Base-by-base conservation (phyloP, 2,113 vertebrate species). In the Pachypanchax playfairii region DNA sequence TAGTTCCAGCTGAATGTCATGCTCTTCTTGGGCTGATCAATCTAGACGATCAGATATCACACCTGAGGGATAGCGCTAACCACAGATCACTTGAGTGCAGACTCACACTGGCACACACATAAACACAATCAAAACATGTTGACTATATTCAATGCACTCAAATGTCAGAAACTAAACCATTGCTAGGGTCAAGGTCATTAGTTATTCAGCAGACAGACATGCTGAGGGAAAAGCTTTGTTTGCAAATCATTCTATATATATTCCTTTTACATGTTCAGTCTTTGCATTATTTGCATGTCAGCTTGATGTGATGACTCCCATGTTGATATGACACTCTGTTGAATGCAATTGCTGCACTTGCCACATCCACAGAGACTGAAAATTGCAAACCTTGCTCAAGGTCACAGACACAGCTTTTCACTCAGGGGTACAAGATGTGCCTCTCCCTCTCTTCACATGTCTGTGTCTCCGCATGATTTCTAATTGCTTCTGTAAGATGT, bases 1-100 rank as follows among this genome's bases (percentile, higher is more conserved):
- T 72, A 69, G 57, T 48, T 61, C 39, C 8, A 79, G 80, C 79
- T 88, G 88, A 91, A 92, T 80, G 90, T 90, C 90, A 87, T 47
- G 47, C 77, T 91, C 82, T 90, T 89, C 90, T 89, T 91, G 87
- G 84, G 76, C 57, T 26, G 68, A 89, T 92, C 90, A 86, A 91
- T 91, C 70, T 14, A 49, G 43, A 60, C 77, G 76, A 91, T 92
- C 90, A 82, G 88, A 91, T 91, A 90, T 87, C 87, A 81, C 87
- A 84, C 84, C 84, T 83, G 82, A 84, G 86, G 87, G 85, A 87
- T 56, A 52, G 77, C 80, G 70, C 66, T 13, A 61, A 78, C 59
- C 65, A 48, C 55, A 67, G 70, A 75, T 80, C 68, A 15, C 54
- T 68, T 70, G 29, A 15, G 22, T 47, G 6, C 65, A 52, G 29